phyloP scores from a whole-genome alignment of 2,888 invertebrate species.

The Cryptophagus acutangulus region DNA sequence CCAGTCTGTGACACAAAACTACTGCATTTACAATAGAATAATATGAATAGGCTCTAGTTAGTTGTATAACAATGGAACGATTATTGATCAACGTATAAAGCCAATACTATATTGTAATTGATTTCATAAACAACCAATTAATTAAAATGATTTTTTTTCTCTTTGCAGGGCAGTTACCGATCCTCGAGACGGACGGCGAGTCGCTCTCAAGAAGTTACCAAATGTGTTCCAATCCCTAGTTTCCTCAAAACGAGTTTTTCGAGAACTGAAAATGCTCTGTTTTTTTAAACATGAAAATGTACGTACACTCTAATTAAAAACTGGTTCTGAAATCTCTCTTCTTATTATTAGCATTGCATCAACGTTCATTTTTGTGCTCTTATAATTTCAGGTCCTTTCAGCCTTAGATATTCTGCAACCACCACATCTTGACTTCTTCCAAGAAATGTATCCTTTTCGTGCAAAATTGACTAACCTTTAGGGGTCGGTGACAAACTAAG shows the following conservation, averaged over 20 bases:
- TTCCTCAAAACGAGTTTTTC: slow-evolving; percentile 96
- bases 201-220: slow-evolving; percentile 98
- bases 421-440: slow-evolving; percentile 98
- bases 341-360: slow-evolving; percentile 1
- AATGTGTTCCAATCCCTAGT: slow-evolving; percentile 99
- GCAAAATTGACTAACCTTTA: slow-evolving; percentile 15
- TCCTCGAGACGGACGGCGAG: slow-evolving; percentile 95
- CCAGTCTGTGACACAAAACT: too few species aligned
- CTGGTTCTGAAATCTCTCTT: too few species aligned
- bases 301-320: slow-evolving; percentile 56
- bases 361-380: slow-evolving; percentile 24
- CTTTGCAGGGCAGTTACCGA: slow-evolving; percentile 96
- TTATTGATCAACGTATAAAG: too few species aligned
- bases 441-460: slow-evolving; percentile 97
- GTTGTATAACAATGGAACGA: too few species aligned
- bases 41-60: too few species aligned
- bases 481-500: slow-evolving; percentile 17
- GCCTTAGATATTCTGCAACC: slow-evolving; percentile 98
- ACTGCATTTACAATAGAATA: too few species aligned
- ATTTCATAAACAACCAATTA: too few species aligned
- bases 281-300: slow-evolving; percentile 99
- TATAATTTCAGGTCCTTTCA: slow-evolving; percentile 94
- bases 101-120: too few species aligned
- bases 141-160: slow-evolving; percentile 32
- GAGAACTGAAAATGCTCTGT: slow-evolving; percentile 98